Base-by-base conservation (phyloP, 2,797 vertebrate species). In the Smutsia temminckii region DNA sequence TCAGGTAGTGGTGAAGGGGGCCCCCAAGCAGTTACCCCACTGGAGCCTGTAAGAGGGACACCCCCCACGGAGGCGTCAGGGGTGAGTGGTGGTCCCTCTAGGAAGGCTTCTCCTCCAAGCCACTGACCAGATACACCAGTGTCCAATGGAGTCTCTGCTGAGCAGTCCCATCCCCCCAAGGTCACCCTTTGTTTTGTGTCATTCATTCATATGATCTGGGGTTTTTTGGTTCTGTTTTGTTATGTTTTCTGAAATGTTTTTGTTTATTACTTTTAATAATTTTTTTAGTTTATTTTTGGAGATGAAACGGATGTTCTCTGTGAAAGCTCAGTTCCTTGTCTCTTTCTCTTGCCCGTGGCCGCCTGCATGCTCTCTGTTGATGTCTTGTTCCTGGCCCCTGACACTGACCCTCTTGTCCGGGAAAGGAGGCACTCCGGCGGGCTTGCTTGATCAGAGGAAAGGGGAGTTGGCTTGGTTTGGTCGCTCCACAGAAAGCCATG, bases 381-480 rank as follows among this genome's bases (percentile, higher is more conserved):
- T 98, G 98, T 98, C 98, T 98, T 98, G 97, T 98, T 98, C 98
- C 98, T 97, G 98, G 97, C 98, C 95, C 98, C 98, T 98, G 98
- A 98, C 98, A 97, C 97, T 98, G 97, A 97, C 95, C 98, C 96
- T 98, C 98, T 98, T 98, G 98, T 98, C 98, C 98, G 98, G 98
- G 98, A 98, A 98, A 98, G 98, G 98, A 98, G 98, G 98, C 97
- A 97, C 98, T 97, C 98, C 98, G 94, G 98, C 98, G 97, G 98
- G 97, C 97, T 98, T 98, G 98, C 97, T 98, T 98, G 98, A 98
- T 98, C 98, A 98, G 98, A 99, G 98, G 98, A 99, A 98, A 98
- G 98, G 98, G 97, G 98, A 98, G 97, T 98, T 98, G 98, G 97
- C 98, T 98, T 99, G 98, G 98, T 99, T 99, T 98, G 98, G 98